phyloP scores from a whole-genome alignment of 2,888 invertebrate genomes.

The Nesidiocoris tenuis region DNA sequence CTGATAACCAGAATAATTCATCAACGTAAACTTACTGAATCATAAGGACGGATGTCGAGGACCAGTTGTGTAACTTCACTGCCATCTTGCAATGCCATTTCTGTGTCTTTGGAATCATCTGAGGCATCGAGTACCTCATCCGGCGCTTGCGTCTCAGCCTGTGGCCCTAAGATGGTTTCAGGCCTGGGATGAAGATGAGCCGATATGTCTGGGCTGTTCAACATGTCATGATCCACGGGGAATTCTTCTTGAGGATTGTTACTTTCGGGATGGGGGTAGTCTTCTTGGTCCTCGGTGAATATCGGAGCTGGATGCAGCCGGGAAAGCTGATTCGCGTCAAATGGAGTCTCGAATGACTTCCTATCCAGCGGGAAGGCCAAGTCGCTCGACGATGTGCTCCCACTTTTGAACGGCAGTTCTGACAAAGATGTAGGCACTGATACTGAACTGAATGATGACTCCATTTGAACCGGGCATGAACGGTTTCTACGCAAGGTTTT shows the following conservation, averaged over 20 bases:
- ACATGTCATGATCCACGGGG: neutral
- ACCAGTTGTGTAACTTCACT: neutral
- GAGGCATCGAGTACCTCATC: neutral
- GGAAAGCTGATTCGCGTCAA: neutral
- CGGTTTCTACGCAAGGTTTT: neutral
- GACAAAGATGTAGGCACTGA: conserved; percentile 32
- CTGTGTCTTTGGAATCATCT: neutral
- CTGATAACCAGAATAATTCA: no score
- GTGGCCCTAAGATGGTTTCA: neutral
- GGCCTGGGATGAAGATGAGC: conserved; percentile 25
- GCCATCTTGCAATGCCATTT: neutral
- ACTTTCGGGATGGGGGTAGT: neutral
- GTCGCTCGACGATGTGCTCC: conserved; percentile 18
- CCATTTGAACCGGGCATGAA: conserved; percentile 6
- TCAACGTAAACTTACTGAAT: conserved; percentile 34
- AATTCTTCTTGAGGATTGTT: neutral
- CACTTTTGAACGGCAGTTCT: conserved; percentile 10
- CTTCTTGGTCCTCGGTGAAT: neutral
- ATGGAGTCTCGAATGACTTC: neutral
- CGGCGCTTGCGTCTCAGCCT: neutral
- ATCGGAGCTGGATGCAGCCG: conserved; percentile 15
- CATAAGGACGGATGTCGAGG: conserved; percentile 13
- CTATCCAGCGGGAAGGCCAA: conserved; percentile 23
- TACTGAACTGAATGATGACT: conserved; percentile 22
- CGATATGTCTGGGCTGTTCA: neutral